Evolutionary conservation across 2,113 vertebrate species (phyloP), one percentile per base, ranked within the genome.

Genomic region (Hylia prasina): DNA sequence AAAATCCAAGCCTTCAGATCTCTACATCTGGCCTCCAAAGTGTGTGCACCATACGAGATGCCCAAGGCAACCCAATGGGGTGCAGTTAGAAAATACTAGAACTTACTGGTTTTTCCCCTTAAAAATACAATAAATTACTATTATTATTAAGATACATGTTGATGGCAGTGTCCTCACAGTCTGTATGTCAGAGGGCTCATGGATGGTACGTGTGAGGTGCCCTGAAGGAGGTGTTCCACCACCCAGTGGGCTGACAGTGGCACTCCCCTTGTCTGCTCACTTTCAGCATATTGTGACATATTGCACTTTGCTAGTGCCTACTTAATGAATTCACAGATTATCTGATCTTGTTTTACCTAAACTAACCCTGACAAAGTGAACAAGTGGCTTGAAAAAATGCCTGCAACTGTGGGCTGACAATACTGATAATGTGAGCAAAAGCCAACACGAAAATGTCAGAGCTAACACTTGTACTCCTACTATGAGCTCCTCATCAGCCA

Each of bases 121-220:
- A 13, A 40, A 79, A 64, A 33, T 4, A 31, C 7, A 66, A 56
- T 16, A 31, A 42, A 69, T 33, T 63, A 63, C 12, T 50, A 37
- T 30, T 56, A 54, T 42, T 61, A 37, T 56, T 37, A 89, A 61
- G 53, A 69, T 27, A 45, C 4, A 19, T 5, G 35, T 15, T 71
- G 27, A 76, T 6, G 15, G 19, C 14, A 10, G n/a, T 19, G 37
- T 39, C 80, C 71, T 73, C 42, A 39, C 44, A 1, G 54, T 16
- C 23, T 1, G 1, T 7, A 27, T 2, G 2, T 60, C 60, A 82
- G 56, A 73, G 35, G 18, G 27, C 19, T 24, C 18, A 33, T 0
- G 1, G 15, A 51, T 13, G 25, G 35, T 58, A 50, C 0, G 0
- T 2, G 0, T 1, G 1, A 73, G 23, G 54, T 33, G 7, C 44